phyloP scores from a whole-genome alignment of 1,140 invertebrate genomes.

The Macrosteles quadrilineatus region DNA sequence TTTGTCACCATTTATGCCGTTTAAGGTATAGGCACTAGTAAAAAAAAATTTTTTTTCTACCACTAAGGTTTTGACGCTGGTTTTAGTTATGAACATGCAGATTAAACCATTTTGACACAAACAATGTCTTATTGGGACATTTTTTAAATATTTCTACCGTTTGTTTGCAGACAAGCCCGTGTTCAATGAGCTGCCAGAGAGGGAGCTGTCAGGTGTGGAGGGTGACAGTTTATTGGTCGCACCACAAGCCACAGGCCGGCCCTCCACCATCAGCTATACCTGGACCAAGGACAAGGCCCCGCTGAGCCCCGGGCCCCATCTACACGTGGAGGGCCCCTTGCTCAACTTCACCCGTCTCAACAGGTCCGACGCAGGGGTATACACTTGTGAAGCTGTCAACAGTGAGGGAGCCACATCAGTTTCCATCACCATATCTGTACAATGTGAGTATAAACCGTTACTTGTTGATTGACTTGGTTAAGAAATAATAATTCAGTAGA shows the following conservation, averaged over 20 bases:
- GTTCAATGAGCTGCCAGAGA: conserved; percentile 56
- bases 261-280: conserved; percentile 74
- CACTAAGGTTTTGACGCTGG: no score
- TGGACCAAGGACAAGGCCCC: conserved; percentile 86
- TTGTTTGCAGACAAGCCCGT: conserved; percentile 67
- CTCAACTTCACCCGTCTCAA: conserved; percentile 81
- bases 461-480: no score
- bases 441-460: conserved; percentile 86
- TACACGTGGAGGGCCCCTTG: conserved; percentile 75
- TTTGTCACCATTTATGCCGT: no score
- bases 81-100: no score
- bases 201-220: conserved; percentile 73
- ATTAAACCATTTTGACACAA: no score
- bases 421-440: conserved; percentile 82
- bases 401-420: conserved; percentile 79
- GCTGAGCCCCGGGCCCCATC: conserved; percentile 55
- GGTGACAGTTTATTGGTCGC: conserved; percentile 80
- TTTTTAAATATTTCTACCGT: no score
- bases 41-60: no score
- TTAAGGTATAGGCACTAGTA: no score
- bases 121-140: no score
- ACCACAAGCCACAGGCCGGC: conserved; percentile 83
- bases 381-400: conserved; percentile 86
- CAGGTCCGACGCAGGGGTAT: conserved; percentile 82
- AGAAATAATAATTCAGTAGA: no score